Evolutionary conservation across 2,113 vertebrate species (phyloP).

Genomic region (Syngnathus typhle): DNA sequence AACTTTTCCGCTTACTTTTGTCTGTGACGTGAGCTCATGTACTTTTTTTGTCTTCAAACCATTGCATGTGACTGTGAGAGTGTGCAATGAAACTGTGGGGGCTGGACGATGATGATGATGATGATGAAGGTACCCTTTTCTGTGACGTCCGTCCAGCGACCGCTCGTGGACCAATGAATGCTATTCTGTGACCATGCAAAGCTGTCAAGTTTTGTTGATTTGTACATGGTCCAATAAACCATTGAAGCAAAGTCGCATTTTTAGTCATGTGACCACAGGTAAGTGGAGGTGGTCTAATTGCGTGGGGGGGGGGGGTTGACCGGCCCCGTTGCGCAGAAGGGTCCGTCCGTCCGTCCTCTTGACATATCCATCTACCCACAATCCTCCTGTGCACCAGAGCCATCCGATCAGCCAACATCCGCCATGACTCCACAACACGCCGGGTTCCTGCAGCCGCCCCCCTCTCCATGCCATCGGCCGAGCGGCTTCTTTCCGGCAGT

Average conservation of each 20-base stretch:
- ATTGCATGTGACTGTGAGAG: conserved; percentile 73
- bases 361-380: conserved; percentile 70
- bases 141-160: conserved; percentile 70
- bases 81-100: conserved; percentile 74
- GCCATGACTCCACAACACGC: conserved; percentile 66
- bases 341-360: conserved; percentile 44
- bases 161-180: conserved; percentile 71
- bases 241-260: conserved; percentile 66
- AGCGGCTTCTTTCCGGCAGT: conserved; percentile 53
- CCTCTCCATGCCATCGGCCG: conserved; percentile 58
- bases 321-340: conserved; percentile 30
- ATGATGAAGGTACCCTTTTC: conserved; percentile 59
- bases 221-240: conserved; percentile 76
- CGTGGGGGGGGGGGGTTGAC: background rate
- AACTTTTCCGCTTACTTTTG: conserved; percentile 64
- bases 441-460: conserved; percentile 55
- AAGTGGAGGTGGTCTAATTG: conserved; percentile 31
- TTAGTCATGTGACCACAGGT: conserved; percentile 60
- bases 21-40: conserved; percentile 11
- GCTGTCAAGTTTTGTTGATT: conserved; percentile 75
- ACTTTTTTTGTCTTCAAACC: conserved; percentile 69
- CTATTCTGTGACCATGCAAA: conserved; percentile 71
- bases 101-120: conserved; percentile 53
- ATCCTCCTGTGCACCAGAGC: conserved; percentile 69
- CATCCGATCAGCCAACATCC: conserved; percentile 70